Conservation (phyloP, 2,888 invertebrate genomes). For the Tipula helvola region DNA sequence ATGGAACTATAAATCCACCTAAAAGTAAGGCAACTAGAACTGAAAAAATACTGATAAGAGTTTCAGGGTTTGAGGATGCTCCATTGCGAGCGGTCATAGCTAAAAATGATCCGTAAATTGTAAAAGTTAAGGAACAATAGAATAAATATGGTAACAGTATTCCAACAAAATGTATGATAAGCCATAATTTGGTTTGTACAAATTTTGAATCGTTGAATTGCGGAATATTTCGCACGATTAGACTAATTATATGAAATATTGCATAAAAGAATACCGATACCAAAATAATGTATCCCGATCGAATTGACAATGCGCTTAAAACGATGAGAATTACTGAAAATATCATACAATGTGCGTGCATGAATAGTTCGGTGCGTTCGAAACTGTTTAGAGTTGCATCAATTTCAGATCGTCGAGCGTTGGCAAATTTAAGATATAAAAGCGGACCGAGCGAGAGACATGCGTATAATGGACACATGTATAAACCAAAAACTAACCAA, state of each 20-base stretch:
- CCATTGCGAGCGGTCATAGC: slow-evolving; percentile 48
- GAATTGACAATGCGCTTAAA: slow-evolving; percentile 27
- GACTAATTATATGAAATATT: slow-evolving; percentile 21
- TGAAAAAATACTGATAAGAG: slow-evolving; percentile 39
- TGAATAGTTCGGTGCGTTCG: slow-evolving; percentile 25
- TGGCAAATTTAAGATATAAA: slow-evolving; percentile 21
- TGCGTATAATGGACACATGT: slow-evolving; percentile 33
- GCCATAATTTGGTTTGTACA: slow-evolving; percentile 20
- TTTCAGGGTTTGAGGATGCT: slow-evolving; percentile 39
- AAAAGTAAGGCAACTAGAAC: slow-evolving; percentile 25
- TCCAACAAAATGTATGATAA: slow-evolving; percentile 31
- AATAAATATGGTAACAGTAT: slow-evolving; percentile 35
- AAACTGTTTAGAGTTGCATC: slow-evolving; percentile 24
- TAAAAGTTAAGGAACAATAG: slow-evolving; percentile 39
- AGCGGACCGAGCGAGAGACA: slow-evolving; percentile 30
- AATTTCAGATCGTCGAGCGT: background rate
- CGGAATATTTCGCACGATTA: slow-evolving; percentile 20
- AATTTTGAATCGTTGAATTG: background rate
- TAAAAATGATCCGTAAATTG: slow-evolving; percentile 41
- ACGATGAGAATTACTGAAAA: slow-evolving; percentile 25
- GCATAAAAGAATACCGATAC: slow-evolving; percentile 30
- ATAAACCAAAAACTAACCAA: slow-evolving; percentile 39
- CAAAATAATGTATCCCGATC: slow-evolving; percentile 31
- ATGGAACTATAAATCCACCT: slow-evolving; percentile 25
- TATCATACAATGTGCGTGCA: slow-evolving; percentile 31